phyloP scores from a whole-genome alignment of 2,797 vertebrate genomes.

The Rallus crepitans region DNA sequence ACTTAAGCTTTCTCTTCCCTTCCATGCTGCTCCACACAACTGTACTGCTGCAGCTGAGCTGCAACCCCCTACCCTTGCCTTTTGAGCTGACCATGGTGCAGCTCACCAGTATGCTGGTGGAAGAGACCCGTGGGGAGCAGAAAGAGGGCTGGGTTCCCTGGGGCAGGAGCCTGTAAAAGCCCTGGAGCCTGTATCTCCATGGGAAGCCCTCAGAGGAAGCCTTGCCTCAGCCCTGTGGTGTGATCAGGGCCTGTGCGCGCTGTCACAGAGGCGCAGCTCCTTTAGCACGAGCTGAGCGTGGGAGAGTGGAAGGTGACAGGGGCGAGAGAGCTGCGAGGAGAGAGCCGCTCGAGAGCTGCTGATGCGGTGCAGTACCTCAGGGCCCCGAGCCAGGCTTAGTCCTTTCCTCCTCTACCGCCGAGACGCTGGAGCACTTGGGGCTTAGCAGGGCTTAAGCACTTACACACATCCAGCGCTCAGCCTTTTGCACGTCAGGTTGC shows the following conservation, averaged over 20 bases:
- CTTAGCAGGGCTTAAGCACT: not conserved
- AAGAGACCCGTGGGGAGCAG: not conserved
- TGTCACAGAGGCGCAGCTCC: not conserved
- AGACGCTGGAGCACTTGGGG: not conserved
- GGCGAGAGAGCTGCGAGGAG: not conserved
- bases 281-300: fast-evolving
- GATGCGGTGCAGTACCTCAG: not conserved
- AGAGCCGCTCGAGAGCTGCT: not conserved
- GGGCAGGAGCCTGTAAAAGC: not conserved
- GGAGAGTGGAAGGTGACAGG: not conserved
- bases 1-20: not conserved
- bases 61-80: not conserved
- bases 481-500: not conserved
- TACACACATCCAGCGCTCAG: not conserved
- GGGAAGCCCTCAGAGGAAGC: not conserved
- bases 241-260: fast-evolving
- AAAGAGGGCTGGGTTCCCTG: not conserved
- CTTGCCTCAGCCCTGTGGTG: not conserved
- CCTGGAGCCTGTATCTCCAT: fast-evolving
- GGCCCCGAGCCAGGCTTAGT: not conserved
- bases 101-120: fast-evolving
- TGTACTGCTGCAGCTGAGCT: not conserved
- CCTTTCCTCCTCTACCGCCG: not conserved
- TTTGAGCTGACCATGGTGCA: fast-evolving
- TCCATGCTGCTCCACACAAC: not conserved